Percentiles rank a stretch among this genome's conserved stretches.
Conservation (phyloP, 1,140 invertebrate species). For the Neoseiulus cucumeris region DNA sequence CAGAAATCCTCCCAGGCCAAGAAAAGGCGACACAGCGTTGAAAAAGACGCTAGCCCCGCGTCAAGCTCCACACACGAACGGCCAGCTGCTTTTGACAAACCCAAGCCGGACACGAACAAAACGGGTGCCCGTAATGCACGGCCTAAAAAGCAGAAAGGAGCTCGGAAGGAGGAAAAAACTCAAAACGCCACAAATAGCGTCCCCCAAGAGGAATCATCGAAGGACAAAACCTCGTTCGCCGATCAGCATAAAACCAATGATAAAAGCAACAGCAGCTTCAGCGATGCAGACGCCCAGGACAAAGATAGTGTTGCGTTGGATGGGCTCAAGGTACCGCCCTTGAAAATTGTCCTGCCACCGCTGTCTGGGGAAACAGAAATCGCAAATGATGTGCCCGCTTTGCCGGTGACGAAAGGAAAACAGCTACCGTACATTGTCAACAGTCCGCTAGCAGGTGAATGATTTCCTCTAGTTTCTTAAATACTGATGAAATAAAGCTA, state of each 20-base stretch:
- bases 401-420: not conserved
- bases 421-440: conserved; percentile 6
- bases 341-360: conserved; percentile 5
- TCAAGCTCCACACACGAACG: not conserved
- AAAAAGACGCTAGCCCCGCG: not conserved
- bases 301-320: not conserved
- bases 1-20: too few relatives aligned
- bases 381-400: not conserved
- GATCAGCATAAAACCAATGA: not conserved
- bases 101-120: not conserved
- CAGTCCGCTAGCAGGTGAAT: not conserved
- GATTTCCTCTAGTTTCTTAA: too few relatives aligned
- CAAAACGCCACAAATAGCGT: too few relatives aligned
- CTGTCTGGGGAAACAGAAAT: not conserved
- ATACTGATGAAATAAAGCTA: too few relatives aligned
- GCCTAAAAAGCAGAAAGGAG: conserved; percentile 1
- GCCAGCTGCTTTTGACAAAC: not conserved
- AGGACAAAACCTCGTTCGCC: too few relatives aligned
- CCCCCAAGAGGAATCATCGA: too few relatives aligned
- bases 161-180: not conserved
- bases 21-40: too few relatives aligned
- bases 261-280: conserved; percentile 6
- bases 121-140: not conserved
- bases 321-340: not conserved
- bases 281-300: not conserved